Percentiles rank a stretch among this genome's conserved stretches.
phyloP scores from a whole-genome alignment of 92 coral and sea anemone genomes.

The Metridium senile region DNA sequence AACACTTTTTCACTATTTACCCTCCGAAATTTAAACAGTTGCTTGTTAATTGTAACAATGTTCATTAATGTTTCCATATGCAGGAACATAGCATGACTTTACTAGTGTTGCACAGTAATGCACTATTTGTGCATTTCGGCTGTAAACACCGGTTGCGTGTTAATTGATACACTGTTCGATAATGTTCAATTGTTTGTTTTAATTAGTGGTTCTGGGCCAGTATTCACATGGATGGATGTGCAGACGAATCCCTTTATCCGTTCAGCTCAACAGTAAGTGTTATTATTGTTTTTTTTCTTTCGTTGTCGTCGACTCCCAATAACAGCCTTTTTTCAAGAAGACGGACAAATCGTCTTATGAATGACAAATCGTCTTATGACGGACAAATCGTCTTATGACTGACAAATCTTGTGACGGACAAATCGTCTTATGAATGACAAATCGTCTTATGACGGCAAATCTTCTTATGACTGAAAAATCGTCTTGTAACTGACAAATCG shows the following conservation, averaged over 20 bases:
- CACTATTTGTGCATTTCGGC: neutral
- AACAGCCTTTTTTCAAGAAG: no score
- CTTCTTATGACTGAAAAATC: no score
- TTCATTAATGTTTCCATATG: neutral
- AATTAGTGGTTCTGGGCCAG: constrained; percentile 99
- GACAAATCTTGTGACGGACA: no score
- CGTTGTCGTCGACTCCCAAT: no score
- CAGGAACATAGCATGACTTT: neutral
- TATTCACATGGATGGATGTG: constrained; percentile 99
- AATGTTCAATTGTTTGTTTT: neutral
- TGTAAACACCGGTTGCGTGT: neutral
- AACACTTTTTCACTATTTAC: no score
- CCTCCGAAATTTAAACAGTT: neutral
- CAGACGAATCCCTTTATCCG: constrained; percentile 89
- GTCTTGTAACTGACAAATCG: no score
- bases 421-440: no score
- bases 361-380: no score
- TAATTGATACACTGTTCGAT: neutral
- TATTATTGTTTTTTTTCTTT: neutral
- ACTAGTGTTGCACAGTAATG: neutral
- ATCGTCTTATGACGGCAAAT: no score
- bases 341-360: no score
- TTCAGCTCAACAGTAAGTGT: constrained; percentile 66
- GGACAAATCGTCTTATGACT: no score
- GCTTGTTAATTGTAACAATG: neutral